These are phyloP conservation scores for Oryzias curvinotus DNA, from an alignment of 2,113 vertebrate species.

Conservation along the genomic window DNA sequence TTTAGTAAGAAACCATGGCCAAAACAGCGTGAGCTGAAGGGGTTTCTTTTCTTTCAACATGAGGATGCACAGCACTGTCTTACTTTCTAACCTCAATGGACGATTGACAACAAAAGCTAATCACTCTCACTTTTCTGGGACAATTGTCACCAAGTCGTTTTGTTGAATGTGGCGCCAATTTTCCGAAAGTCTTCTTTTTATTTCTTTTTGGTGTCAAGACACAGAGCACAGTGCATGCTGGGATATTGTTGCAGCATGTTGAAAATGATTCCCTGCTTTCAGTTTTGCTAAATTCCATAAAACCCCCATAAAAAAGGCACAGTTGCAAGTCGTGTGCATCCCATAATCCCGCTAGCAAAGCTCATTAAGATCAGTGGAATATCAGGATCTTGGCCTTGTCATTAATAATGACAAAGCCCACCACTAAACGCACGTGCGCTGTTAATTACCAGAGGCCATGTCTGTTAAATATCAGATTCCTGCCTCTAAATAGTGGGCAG, in stretches of 20 bases:
- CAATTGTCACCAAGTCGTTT: slow-evolving; percentile 52
- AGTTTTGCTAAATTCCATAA: background rate
- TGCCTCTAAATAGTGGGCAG: slow-evolving; percentile 83
- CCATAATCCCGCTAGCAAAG: slow-evolving; percentile 2
- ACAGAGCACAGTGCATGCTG: slow-evolving; percentile 54
- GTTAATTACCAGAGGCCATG: slow-evolving; percentile 89
- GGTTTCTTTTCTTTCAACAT: slow-evolving; percentile 42
- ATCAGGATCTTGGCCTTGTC: slow-evolving; percentile 74
- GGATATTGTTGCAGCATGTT: slow-evolving; percentile 59
- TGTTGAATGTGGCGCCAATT: too few species aligned
- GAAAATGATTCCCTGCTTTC: slow-evolving; percentile 58
- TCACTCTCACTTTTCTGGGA: slow-evolving; percentile 64
- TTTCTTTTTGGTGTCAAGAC: slow-evolving; percentile 9
- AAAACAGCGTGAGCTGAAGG: slow-evolving; percentile 69
- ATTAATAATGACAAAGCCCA: slow-evolving; percentile 85
- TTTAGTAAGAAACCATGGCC: slow-evolving; percentile 2
- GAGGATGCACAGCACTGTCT: slow-evolving; percentile 78
- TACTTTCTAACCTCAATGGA: slow-evolving; percentile 81
- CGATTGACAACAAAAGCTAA: slow-evolving; percentile 78
- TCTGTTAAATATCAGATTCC: slow-evolving; percentile 96
- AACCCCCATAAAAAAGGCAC: background rate
- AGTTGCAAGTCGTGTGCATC: background rate
- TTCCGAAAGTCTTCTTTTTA: slow-evolving; percentile 13
- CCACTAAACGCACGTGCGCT: slow-evolving; percentile 86
- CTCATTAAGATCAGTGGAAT: slow-evolving; percentile 82